Conservation (phyloP, 2,797 vertebrate genomes). For the Miichthys miiuy region DNA sequence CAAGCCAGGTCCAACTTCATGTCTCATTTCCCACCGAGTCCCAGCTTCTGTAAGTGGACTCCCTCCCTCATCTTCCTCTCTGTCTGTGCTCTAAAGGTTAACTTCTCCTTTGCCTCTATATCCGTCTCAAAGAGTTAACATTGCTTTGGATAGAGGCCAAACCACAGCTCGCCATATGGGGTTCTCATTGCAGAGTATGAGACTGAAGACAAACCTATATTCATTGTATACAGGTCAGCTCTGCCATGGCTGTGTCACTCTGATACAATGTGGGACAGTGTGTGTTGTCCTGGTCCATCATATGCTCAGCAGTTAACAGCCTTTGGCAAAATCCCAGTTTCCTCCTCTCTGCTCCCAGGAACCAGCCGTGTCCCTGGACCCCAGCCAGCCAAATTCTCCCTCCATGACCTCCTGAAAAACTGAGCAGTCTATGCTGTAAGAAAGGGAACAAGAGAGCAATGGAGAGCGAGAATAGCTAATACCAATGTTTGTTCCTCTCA, state of each 20-base stretch:
- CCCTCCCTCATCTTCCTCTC: constrained; percentile 15
- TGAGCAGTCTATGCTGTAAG: constrained; percentile 53
- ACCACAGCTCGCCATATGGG: constrained; percentile 56
- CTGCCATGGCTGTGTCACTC: constrained; percentile 38
- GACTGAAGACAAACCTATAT: constrained; percentile 41
- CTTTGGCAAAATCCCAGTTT: constrained; percentile 65
- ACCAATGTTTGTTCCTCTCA: constrained; percentile 88
- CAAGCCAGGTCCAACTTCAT: constrained; percentile 10
- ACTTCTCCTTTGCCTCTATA: constrained; percentile 31
- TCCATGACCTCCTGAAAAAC: constrained; percentile 55
- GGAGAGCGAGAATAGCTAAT: constrained; percentile 76
- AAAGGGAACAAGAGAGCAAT: constrained; percentile 65
- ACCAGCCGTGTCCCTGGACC: constrained; percentile 56
- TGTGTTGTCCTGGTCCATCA: constrained; percentile 48
- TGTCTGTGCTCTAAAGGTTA: constrained; percentile 44
- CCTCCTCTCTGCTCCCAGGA: constrained; percentile 61
- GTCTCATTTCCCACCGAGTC: constrained; percentile 20
- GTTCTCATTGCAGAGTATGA: constrained; percentile 45
- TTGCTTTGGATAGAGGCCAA: constrained; percentile 51
- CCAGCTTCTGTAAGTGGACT: constrained; percentile 13
- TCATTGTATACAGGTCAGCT: constrained; percentile 46
- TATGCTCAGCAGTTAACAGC: constrained; percentile 62
- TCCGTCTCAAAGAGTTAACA: constrained; percentile 54
- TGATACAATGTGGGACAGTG: constrained; percentile 48
- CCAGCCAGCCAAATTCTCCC: constrained; percentile 58